Percentiles rank a stretch among this genome's conserved stretches.
Evolutionary conservation across 2,113 vertebrate genomes (phyloP).

Genomic region (Xiphophorus hellerii): DNA sequence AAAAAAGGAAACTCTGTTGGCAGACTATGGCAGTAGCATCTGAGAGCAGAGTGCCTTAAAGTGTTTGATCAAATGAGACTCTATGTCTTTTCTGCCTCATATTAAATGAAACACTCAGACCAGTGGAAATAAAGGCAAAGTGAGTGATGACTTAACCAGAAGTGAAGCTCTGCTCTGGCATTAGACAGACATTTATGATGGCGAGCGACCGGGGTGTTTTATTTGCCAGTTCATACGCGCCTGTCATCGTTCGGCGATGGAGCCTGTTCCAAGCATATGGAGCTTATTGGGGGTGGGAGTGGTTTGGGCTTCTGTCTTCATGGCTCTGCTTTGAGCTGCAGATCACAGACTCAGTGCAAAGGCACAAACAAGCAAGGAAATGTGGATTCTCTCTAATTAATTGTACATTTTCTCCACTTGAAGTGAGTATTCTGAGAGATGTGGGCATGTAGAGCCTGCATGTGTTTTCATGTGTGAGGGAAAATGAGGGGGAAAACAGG

Average conservation of each 20-base stretch:
- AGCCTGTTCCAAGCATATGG: constrained; percentile 54
- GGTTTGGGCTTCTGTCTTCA: constrained; percentile 45
- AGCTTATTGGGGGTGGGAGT: constrained; percentile 44
- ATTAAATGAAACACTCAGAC: neutral
- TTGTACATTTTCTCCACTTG: constrained; percentile 63
- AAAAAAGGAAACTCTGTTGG: constrained; percentile 46
- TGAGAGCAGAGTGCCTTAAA: constrained; percentile 25
- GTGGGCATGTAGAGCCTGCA: constrained; percentile 38
- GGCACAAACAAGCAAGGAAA: constrained; percentile 57
- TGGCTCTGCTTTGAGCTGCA: constrained; percentile 54
- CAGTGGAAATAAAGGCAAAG: constrained; percentile 6
- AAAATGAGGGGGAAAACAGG: constrained; percentile 42
- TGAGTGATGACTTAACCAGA: constrained; percentile 19
- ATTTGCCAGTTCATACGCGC: constrained; percentile 35
- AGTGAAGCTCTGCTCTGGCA: constrained; percentile 13
- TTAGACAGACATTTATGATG: constrained; percentile 38
- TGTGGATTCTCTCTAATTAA: constrained; percentile 67
- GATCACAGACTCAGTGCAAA: constrained; percentile 59
- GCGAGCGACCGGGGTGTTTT: constrained; percentile 52
- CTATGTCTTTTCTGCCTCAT: neutral
- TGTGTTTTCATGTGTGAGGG: constrained; percentile 50
- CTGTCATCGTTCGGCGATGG: constrained; percentile 54
- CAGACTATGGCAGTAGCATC: constrained; percentile 30
- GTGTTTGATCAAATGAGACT: constrained; percentile 19
- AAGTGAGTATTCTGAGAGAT: constrained; percentile 56